Conservation (phyloP, 2,888 invertebrate species). For the Carcina quercana region DNA sequence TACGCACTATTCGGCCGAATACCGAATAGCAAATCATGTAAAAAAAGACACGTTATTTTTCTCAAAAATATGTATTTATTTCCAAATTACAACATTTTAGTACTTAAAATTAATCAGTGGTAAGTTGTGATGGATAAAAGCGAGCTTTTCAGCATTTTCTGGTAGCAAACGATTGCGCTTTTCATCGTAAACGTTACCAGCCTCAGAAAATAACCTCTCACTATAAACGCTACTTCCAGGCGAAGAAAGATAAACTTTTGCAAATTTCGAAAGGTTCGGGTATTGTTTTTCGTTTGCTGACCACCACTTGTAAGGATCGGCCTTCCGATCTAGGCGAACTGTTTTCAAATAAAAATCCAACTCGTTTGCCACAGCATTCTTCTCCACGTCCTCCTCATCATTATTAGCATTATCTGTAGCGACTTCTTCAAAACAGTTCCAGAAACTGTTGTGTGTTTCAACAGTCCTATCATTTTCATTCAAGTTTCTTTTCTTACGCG, state of each 20-base stretch:
- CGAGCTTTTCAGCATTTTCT: constrained; percentile 15
- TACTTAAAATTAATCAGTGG: constrained; percentile 9
- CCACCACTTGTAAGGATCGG: constrained; percentile 23
- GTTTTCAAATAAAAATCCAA: constrained; percentile 24
- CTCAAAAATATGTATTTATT: neutral
- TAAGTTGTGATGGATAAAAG: constrained; percentile 17
- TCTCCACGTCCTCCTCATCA: constrained; percentile 18
- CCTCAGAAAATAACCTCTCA: constrained; percentile 17
- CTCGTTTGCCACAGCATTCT: constrained; percentile 22
- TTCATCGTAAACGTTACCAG: constrained; percentile 16
- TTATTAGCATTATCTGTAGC: constrained; percentile 18
- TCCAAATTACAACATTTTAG: constrained; percentile 1
- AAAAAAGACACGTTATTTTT: neutral
- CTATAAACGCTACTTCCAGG: constrained; percentile 16
- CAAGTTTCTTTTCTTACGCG: constrained; percentile 17
- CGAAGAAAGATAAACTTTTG: constrained; percentile 22
- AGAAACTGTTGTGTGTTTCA: constrained; percentile 22
- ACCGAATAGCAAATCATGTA: constrained; percentile 1
- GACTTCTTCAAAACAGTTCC: constrained; percentile 23
- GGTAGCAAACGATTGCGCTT: constrained; percentile 15
- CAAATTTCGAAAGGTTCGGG: constrained; percentile 21
- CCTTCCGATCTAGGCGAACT: constrained; percentile 19
- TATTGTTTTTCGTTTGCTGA: constrained; percentile 21
- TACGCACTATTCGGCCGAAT: constrained; percentile 2
- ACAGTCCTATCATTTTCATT: constrained; percentile 18